Evolutionary conservation across 2,888 invertebrate genomes (phyloP).

Genomic region (Hyposoter didymator): DNA sequence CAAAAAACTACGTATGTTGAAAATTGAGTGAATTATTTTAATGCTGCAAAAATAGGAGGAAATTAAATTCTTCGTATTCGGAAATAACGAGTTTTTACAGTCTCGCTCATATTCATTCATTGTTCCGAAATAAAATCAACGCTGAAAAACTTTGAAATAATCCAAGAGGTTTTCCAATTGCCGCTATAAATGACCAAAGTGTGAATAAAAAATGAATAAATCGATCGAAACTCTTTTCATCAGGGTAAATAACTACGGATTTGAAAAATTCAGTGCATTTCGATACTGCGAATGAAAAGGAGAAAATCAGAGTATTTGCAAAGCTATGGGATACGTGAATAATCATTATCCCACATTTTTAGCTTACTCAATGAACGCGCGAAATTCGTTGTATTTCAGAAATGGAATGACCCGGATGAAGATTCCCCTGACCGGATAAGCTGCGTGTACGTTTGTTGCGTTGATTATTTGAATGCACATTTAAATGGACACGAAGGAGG

Average conservation of each 20-base stretch:
- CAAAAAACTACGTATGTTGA: background rate
- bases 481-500: slow-evolving; percentile 67
- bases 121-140: background rate
- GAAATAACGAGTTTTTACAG: background rate
- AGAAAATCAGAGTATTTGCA: background rate
- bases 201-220: background rate
- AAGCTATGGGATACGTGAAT: background rate
- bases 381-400: slow-evolving; percentile 61
- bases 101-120: background rate
- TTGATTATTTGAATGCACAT: slow-evolving; percentile 24
- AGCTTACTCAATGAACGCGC: slow-evolving; percentile 36
- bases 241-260: background rate
- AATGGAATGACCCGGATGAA: slow-evolving; percentile 35
- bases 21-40: too few species aligned
- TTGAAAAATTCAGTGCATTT: background rate
- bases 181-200: background rate
- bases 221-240: too few species aligned
- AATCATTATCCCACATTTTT: background rate
- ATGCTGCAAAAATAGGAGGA: too few species aligned
- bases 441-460: slow-evolving; percentile 16
- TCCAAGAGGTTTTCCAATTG: background rate
- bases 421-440: slow-evolving; percentile 46
- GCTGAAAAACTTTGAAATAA: slow-evolving; percentile 1
- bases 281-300: background rate
- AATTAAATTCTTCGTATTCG: too few species aligned